Evolutionary conservation across 2,888 invertebrate species (phyloP).

Genomic region (Sussaba pulchella): DNA sequence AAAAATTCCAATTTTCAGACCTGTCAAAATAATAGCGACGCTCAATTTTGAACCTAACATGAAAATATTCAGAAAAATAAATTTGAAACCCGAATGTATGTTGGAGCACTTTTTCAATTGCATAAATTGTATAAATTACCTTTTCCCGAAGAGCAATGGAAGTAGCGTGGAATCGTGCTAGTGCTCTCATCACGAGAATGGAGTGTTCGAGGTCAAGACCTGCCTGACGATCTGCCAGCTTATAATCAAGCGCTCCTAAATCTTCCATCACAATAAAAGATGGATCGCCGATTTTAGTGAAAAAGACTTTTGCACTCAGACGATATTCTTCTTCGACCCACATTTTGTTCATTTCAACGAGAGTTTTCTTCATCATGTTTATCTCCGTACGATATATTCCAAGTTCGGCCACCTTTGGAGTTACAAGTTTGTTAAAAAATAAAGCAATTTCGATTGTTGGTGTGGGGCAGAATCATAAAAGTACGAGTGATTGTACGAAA

Average conservation of each 20-base stretch:
- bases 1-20: no score
- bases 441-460: background rate
- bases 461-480: no score
- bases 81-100: no score
- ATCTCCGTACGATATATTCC: conserved; percentile 78
- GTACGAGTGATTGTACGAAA: no score
- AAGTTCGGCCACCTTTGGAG: conserved; percentile 71
- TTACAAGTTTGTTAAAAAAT: background rate
- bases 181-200: conserved; percentile 84
- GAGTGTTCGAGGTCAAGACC: conserved; percentile 86
- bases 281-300: conserved; percentile 78
- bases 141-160: conserved; percentile 86
- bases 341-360: conserved; percentile 78
- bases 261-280: conserved; percentile 86
- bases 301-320: conserved; percentile 77
- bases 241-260: conserved; percentile 85
- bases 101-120: no score
- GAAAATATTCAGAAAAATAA: no score
- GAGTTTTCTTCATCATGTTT: conserved; percentile 76
- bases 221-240: conserved; percentile 85
- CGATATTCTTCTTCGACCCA: conserved; percentile 66
- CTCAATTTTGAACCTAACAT: no score
- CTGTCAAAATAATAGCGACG: no score
- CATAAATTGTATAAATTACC: conserved; percentile 82
- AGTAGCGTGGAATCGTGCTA: conserved; percentile 86